These are phyloP conservation scores for Ganaspis brasiliensis DNA, from an alignment of 2,888 invertebrate genomes.

Conservation along the genomic window DNA sequence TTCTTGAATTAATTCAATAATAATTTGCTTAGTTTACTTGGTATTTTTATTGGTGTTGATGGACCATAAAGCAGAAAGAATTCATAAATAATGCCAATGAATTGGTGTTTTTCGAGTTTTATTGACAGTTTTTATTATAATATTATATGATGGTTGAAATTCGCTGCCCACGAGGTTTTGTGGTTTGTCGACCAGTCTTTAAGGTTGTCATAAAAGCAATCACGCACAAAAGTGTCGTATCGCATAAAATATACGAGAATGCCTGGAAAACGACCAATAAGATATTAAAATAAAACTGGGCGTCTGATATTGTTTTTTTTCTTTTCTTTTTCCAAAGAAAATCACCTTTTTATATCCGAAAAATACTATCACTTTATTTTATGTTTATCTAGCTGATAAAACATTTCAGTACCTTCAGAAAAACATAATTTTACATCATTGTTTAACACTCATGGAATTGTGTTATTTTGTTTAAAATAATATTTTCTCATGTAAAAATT, in stretches of 20 bases:
- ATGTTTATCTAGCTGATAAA: too few species aligned
- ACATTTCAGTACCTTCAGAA: too few species aligned
- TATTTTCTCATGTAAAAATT: too few species aligned
- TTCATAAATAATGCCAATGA: not conserved
- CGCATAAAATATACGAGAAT: slow-evolving; percentile 20
- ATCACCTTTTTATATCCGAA: not conserved
- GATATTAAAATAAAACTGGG: not conserved
- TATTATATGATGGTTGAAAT: slow-evolving; percentile 27
- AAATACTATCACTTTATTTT: too few species aligned
- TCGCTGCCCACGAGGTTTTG: slow-evolving; percentile 12
- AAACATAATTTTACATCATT: too few species aligned
- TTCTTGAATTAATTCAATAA: too few species aligned
- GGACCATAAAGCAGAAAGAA: not conserved
- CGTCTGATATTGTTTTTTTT: slow-evolving; percentile 7
- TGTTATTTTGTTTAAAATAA: too few species aligned
- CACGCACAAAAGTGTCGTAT: slow-evolving; percentile 39
- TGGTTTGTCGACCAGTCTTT: slow-evolving; percentile 35
- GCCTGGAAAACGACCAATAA: slow-evolving; percentile 16
- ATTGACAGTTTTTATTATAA: slow-evolving; percentile 21
- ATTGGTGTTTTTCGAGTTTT: not conserved
- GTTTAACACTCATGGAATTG: too few species aligned
- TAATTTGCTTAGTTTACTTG: too few species aligned
- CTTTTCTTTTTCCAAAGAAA: not conserved
- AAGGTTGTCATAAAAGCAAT: slow-evolving; percentile 34
- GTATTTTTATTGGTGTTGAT: not conserved